These are phyloP conservation scores for Tethya wilhelma DNA, from an alignment of 37 sponge, comb jelly and placozoan genomes.

Conservation along the genomic window DNA sequence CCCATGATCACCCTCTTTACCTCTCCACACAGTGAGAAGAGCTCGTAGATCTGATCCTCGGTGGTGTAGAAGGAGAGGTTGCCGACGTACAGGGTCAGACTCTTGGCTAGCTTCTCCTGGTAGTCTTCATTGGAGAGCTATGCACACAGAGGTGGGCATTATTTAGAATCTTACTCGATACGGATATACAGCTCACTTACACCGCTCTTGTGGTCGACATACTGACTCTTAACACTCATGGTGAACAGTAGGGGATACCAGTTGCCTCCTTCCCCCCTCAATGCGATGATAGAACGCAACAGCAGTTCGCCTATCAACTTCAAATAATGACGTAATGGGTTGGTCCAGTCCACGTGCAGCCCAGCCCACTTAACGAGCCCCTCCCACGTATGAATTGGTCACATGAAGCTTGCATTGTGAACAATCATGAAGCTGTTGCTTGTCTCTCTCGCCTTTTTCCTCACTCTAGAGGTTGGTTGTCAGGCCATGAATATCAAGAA, in stretches of 20 bases:
- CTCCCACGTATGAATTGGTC: too few species aligned
- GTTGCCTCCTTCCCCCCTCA: too few species aligned
- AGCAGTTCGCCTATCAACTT: too few species aligned
- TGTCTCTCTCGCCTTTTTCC: neutral
- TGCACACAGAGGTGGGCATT: neutral
- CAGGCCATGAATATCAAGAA: slow-evolving; percentile 12
- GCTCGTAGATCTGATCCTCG: slow-evolving; percentile 97
- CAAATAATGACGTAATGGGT: too few species aligned
- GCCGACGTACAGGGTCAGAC: slow-evolving; percentile 92
- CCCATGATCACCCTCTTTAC: slow-evolving; percentile 99
- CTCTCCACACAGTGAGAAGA: slow-evolving; percentile 95
- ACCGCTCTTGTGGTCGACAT: slow-evolving; percentile 53
- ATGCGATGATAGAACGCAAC: too few species aligned
- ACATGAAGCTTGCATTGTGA: too few species aligned
- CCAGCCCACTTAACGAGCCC: too few species aligned
- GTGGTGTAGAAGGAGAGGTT: slow-evolving; percentile 98
- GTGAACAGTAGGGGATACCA: neutral
- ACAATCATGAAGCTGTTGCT: neutral
- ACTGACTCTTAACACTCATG: slow-evolving; percentile 26
- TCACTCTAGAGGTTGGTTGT: neutral
- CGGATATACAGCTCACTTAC: slow-evolving; percentile 8
- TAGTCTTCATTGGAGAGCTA: slow-evolving; percentile 83
- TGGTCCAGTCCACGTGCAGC: too few species aligned
- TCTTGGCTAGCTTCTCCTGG: slow-evolving; percentile 53
- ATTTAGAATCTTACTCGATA: neutral